Evolutionary conservation across 2,113 vertebrate genomes (phyloP).

Genomic region (Ictalurus furcatus): DNA sequence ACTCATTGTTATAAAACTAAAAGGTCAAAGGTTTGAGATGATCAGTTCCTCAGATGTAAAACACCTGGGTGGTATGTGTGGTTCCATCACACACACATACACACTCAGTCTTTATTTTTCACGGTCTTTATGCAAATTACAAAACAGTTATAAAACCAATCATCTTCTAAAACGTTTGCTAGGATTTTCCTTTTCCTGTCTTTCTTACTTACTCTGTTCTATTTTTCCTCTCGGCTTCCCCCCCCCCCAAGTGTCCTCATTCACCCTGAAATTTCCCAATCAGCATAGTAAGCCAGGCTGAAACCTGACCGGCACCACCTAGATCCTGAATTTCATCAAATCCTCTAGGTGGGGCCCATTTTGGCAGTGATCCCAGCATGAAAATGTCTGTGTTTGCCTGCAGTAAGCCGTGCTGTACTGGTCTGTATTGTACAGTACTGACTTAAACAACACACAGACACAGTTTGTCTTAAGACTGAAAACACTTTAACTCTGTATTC

Average conservation of each 20-base stretch:
- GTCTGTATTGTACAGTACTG: background rate
- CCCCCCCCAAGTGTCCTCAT: conserved; percentile 34
- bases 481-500: background rate
- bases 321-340: conserved; percentile 17
- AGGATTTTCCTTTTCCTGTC: background rate
- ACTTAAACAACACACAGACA: background rate
- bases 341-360: conserved; percentile 38
- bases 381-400: conserved; percentile 11
- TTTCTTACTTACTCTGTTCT: background rate
- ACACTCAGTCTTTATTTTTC: background rate
- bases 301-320: conserved; percentile 31
- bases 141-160: background rate
- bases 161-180: background rate
- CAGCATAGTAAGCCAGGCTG: conserved; percentile 15
- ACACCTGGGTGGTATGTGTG: background rate
- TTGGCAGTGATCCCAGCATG: conserved; percentile 30
- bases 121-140: background rate
- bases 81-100: background rate
- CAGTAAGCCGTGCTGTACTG: background rate
- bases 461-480: background rate
- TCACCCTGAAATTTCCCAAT: conserved; percentile 11
- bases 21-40: background rate
- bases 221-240: background rate
- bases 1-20: background rate
- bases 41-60: conserved; percentile 3